These are phyloP conservation scores for Ibidorhyncha struthersii DNA, from an alignment of 2,113 vertebrate genomes.

Conservation along the genomic window DNA sequence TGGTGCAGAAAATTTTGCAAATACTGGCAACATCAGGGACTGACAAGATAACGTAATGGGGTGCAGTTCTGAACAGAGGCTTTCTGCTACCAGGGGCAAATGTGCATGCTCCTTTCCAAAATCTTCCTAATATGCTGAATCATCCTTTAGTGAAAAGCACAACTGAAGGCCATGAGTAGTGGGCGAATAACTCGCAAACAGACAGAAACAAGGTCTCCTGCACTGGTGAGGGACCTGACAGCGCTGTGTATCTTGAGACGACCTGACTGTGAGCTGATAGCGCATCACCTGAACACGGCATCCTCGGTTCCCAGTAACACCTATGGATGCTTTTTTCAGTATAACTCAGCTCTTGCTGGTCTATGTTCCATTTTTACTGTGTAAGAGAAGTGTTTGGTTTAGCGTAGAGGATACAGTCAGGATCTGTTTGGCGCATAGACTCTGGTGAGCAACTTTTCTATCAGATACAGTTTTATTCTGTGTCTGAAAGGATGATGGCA, in stretches of 20 bases:
- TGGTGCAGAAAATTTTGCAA: neutral
- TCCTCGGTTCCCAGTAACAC: rapidly evolving
- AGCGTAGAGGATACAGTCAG: neutral
- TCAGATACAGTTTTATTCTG: neutral
- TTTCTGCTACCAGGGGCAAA: neutral
- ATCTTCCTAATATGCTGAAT: neutral
- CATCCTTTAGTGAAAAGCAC: neutral
- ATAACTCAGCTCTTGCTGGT: neutral
- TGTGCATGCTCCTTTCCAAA: neutral
- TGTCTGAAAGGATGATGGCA: neutral
- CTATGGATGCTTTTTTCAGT: neutral
- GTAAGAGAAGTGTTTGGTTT: neutral
- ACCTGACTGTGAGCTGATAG: neutral
- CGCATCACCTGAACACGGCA: neutral
- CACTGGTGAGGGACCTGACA: neutral
- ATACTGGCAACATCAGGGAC: neutral
- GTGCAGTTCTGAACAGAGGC: neutral
- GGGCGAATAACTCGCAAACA: neutral
- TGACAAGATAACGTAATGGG: neutral
- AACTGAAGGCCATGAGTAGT: neutral
- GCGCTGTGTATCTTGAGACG: neutral
- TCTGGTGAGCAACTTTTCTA: neutral
- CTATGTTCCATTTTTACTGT: neutral
- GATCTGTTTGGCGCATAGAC: neutral
- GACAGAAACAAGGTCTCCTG: neutral